Evolutionary conservation across 2,113 vertebrate species (phyloP), one percentile per base, ranked within the genome.

Genomic region (Sphaerodactylus townsendi): DNA sequence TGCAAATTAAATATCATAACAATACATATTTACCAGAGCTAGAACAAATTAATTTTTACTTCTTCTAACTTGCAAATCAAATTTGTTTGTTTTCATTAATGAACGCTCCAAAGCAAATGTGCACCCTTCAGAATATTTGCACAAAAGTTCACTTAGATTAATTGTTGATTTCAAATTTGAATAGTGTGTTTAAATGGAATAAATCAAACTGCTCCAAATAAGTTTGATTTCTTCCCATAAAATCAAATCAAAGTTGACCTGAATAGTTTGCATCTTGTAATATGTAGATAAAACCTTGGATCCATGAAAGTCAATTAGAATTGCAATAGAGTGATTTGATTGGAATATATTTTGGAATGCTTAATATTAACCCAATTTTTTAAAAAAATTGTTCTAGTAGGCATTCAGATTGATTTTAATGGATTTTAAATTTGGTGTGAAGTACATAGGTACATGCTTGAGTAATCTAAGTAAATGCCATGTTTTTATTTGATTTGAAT

Each of bases 161-260:
- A 76, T 76, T 83, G 59, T 62, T 83, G 33, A 44, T 28, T 68
- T 83, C 82, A 77, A 30, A 68, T 39, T 66, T 77, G 48, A 70
- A 70, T 69, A 56, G 65, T 25, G 7, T 25, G n/a, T 84, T 77
- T 78, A 64, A 84, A 78, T 28, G 30, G 37, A 77, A 56, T 10
- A 44, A 62, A 77, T 84, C 66, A 84, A 59, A 78, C 28, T 59
- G 62, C 37, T n/a, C 30, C 35, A 78, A 78, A 64, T 68, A 66
- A 68, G 53, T 76, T 59, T 62, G 41, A 83, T 83, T 75, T 83
- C 23, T 59, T 82, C 30, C 9, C 30, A 69, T 46, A 59, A 56
- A 70, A 59, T 59, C 28, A 77, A 59, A 77, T 83, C 66, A 48
- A 66, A 66, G 4, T 75, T 33, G 64, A 39, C 3, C 41, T 76